Evolutionary conservation across 1,140 invertebrate genomes (phyloP).

Genomic region (Drosophila melanogaster): Release_6_plus_ISO1_MT NT_037436.4:7600501-7601000

Average conservation of each 20-base stretch:
- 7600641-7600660: constrained; percentile 54
- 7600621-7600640: constrained; percentile 11
- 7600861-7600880: constrained; percentile 68
- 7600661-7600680: constrained; percentile 62
- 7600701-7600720: constrained; percentile 27
- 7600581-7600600: constrained; percentile 67
- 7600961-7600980: constrained; percentile 38
- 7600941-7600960: constrained; percentile 9
- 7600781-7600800: constrained; percentile 61
- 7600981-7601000: constrained; percentile 32
- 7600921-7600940: constrained; percentile 27
- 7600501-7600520: constrained; percentile 76
- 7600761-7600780: constrained; percentile 64
- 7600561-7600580: constrained; percentile 79
- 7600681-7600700: constrained; percentile 75
- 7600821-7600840: constrained; percentile 72
- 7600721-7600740: constrained; percentile 1
- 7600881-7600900: constrained; percentile 24
- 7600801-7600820: constrained; percentile 72
- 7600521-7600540: constrained; percentile 79
- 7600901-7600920: constrained; percentile 55
- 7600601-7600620: constrained; percentile 35
- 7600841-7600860: constrained; percentile 66
- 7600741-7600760: constrained; percentile 19
- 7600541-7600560: constrained; percentile 82